Evolutionary conservation across 1,140 invertebrate genomes (phyloP), one percentile per base, ranked within the genome.

Genomic region (Mamestra configurata): DNA sequence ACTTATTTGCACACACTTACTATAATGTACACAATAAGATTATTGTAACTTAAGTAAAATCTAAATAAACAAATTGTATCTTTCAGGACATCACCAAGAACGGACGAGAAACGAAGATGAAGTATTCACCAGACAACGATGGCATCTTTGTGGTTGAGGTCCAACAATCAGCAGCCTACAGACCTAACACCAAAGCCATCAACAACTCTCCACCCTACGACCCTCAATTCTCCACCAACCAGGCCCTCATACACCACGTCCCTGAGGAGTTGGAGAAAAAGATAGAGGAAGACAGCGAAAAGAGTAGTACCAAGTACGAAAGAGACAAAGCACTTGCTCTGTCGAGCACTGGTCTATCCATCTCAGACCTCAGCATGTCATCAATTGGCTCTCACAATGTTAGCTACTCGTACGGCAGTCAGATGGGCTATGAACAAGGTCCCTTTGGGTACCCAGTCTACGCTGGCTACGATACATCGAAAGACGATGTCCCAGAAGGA

Each of bases 131-230:
- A 20, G 96, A 97, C 82, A 96, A 97, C 90, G 96, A 97, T 77
- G 97, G 97, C n/a, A 97, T 97, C 27, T 97, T 97, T 79, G 97
- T 98, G 1, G 97, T 97, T 3, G 97, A 98, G 85, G 97, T 97
- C 0, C 96, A 96, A 86, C 96, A 96, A 82, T 95, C 94, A 6
- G 83, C 92, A 15, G 90, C 93, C 1, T 95, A 95, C 84, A 94
- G 91, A 71, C 88, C 89, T 51, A 93, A 88, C 77, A 93, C 90
- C 77, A 75, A 84, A 5, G 43, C 43, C 4, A 55, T 88, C 2
- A 87, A 89, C 18, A 92, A 84, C 53, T 93, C 92, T 0, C 92
- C 93, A 10, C 87, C 82, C 0, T 90, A 90, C 18, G 92, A 94
- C 35, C 91, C 93, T 49, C 92, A 95, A 79, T 92, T 94, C 85